Conservation (phyloP, 2,113 vertebrate species). For the Narcine bancroftii region DNA sequence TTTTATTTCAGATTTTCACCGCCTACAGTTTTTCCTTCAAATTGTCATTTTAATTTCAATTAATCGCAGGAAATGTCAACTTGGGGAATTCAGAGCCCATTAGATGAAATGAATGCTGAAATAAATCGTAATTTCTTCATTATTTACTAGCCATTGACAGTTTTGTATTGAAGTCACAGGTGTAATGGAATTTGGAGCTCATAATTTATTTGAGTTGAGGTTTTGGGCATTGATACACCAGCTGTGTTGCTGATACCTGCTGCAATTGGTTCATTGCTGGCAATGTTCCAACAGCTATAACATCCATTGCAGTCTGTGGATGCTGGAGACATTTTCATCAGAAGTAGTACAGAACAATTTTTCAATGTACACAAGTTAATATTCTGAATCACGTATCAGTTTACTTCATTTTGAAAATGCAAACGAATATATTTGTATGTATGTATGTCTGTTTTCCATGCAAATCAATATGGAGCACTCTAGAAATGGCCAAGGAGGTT, state of each 20-base stretch:
- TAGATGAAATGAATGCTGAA: neutral
- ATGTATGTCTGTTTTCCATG: too few relatives aligned
- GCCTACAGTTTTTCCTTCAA: too few relatives aligned
- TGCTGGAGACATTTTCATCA: neutral
- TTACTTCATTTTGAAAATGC: neutral
- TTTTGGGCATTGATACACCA: neutral
- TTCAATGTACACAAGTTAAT: neutral
- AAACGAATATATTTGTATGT: too few relatives aligned
- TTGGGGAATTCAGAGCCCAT: neutral
- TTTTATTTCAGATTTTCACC: too few relatives aligned
- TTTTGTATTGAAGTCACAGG: too few relatives aligned
- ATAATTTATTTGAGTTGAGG: slow-evolving; percentile 14
- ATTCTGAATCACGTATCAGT: neutral
- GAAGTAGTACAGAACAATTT: neutral
- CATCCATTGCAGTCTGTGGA: neutral
- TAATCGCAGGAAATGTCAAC: too few relatives aligned
- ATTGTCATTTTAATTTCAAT: neutral
- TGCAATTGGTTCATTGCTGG: neutral
- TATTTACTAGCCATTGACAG: neutral
- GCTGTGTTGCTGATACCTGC: neutral
- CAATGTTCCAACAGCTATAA: neutral
- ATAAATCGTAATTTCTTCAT: neutral
- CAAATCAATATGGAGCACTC: too few relatives aligned
- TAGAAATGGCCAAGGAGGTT: too few relatives aligned
- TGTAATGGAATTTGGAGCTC: neutral